phyloP scores from a whole-genome alignment of 2,797 vertebrate species.

The Alectoris magna region DNA sequence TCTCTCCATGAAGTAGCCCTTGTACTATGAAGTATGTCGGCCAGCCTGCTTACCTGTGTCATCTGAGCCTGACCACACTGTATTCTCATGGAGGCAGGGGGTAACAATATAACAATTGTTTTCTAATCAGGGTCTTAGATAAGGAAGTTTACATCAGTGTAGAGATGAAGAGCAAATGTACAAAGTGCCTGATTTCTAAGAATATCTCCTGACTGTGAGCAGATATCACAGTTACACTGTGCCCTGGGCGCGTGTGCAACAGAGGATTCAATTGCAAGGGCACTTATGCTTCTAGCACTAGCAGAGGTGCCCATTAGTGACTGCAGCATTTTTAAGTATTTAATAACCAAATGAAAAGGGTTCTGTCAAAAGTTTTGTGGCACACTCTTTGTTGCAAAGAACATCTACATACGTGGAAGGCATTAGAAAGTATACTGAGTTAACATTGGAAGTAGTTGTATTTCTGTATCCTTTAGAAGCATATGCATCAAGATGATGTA shows the following conservation, averaged over 20 bases:
- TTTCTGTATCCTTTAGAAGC: neutral
- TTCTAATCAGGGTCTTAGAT: neutral
- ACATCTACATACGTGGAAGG: neutral
- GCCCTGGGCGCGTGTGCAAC: neutral
- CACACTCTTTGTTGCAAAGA: neutral
- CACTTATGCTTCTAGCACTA: neutral
- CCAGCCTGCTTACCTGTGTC: neutral
- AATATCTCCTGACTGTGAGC: neutral
- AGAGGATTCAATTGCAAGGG: neutral
- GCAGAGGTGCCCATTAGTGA: rapidly evolving
- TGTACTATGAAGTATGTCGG: neutral
- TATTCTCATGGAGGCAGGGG: too few species aligned
- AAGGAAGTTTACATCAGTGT: neutral
- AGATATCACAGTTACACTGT: neutral
- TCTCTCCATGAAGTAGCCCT: neutral
- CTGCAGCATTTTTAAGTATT: neutral
- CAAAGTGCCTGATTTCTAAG: neutral
- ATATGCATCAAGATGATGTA: neutral
- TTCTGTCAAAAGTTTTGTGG: neutral
- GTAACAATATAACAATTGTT: neutral
- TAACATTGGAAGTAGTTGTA: neutral
- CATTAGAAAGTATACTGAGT: neutral
- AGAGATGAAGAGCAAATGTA: neutral
- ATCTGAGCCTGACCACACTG: neutral
- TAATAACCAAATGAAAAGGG: neutral